Evolutionary conservation across 1,140 invertebrate genomes (phyloP), one percentile per base, ranked within the genome.

Genomic region (Meteorus sp.): DNA sequence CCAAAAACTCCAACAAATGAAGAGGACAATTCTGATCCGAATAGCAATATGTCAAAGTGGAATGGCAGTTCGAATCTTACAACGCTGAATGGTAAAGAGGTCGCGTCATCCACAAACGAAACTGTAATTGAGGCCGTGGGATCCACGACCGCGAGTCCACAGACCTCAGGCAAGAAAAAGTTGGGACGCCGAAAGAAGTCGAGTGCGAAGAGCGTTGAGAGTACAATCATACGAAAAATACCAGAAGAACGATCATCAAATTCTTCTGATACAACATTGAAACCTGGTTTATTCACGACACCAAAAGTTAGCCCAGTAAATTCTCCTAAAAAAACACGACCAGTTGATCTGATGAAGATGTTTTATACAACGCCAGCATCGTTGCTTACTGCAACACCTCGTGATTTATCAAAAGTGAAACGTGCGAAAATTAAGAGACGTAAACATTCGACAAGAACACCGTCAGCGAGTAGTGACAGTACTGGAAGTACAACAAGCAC

Each of bases 311-410:
- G 50, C 39, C 70, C 25, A 17, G 62, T 59, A 5, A 72, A 65
- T 29, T 31, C 59, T 1, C 68, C 73, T 0, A 69, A 59, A 17
- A 50, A 8, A 8, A 59, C 73, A 35, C 62, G 72, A 11, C 78
- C 78, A 0, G 22, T 72, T 0, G 78, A 80, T 54, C 63, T 80
- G 5, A 66, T 73, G 3, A 80, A 71, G 44, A 73, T 80, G 51
- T 79, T 80, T 52, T 80, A 80, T 13, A 79, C 73, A 0, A 80
- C 78, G 0, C 78, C 78, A 0, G 68, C 72, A 2, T 74, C 73
- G 7, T 56, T 80, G 19, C 35, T 79, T 4, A 79, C 78, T 0
- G 78, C 78, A 0, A 79, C 78, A 2, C 78, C 78, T 0, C 60
- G 78, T 1, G 78, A 79, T 52, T 60, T 79, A 7, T 68, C 75